Evolutionary conservation across 2,113 vertebrate genomes (phyloP).

Genomic region (Etia nguti): DNA sequence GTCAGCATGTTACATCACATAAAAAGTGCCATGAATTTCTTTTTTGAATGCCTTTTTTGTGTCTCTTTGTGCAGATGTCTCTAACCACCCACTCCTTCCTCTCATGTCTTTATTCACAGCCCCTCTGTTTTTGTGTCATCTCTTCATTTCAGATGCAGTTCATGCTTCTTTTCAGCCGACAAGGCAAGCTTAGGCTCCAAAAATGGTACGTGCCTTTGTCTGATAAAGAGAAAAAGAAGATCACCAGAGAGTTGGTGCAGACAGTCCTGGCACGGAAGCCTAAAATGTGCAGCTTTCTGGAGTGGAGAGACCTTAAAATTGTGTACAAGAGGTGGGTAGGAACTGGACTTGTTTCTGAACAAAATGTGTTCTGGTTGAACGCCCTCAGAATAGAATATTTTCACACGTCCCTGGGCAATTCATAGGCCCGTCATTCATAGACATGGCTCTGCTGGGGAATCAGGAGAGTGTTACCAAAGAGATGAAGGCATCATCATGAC

Average conservation of each 20-base stretch:
- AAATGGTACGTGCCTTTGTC: conserved; percentile 98
- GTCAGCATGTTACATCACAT: background rate
- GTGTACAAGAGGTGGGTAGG: conserved; percentile 91
- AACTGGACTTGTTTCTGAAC: background rate
- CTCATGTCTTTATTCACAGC: background rate
- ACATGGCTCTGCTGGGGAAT: background rate
- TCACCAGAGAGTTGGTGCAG: conserved; percentile 95
- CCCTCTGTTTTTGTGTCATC: background rate
- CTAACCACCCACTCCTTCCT: background rate
- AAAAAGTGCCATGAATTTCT: background rate
- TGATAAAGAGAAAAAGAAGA: conserved; percentile 99
- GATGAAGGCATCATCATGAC: background rate
- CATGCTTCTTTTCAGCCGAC: conserved; percentile 98
- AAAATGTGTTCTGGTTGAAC: background rate
- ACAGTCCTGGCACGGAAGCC: conserved; percentile 94
- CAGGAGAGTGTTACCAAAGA: background rate
- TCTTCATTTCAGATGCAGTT: conserved; percentile 90
- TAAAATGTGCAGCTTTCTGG: conserved; percentile 98
- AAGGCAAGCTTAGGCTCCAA: conserved; percentile 95
- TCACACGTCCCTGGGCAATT: background rate
- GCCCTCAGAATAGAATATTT: background rate
- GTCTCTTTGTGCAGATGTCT: background rate
- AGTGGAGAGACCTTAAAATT: conserved; percentile 84
- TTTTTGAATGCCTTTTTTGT: background rate
- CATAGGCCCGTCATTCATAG: background rate